phyloP scores from a whole-genome alignment of 1,140 invertebrate species.

The Idris sp. region DNA sequence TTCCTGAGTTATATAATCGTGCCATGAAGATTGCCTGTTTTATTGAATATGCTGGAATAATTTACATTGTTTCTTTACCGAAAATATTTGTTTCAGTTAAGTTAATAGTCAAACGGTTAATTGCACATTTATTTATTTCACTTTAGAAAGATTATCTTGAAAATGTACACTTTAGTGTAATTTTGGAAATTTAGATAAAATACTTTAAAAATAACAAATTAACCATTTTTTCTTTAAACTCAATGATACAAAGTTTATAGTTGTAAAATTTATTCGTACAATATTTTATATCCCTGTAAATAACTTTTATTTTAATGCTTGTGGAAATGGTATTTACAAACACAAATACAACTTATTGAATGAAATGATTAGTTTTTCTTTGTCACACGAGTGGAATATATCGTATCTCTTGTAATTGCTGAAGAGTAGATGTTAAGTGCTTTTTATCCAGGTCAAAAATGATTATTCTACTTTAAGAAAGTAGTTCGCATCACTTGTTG shows the following conservation, averaged over 20 bases:
- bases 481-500: too few species aligned
- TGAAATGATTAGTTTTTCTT: conserved; percentile 25
- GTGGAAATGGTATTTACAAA: too few species aligned
- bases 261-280: too few species aligned
- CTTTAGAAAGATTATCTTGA: not conserved
- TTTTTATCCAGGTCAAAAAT: not conserved
- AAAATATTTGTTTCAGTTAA: too few species aligned
- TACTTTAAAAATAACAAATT: too few species aligned
- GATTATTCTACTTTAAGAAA: not conserved
- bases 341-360: too few species aligned
- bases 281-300: too few species aligned
- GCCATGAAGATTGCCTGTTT: conserved; percentile 8
- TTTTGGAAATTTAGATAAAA: too few species aligned
- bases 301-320: too few species aligned
- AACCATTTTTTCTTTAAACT: too few species aligned
- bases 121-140: conserved; percentile 20
- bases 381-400: too few species aligned
- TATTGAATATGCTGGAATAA: conserved; percentile 18
- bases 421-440: not conserved
- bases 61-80: conserved; percentile 21
- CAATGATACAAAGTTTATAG: too few species aligned
- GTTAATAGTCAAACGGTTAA: conserved; percentile 9
- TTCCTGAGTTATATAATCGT: conserved; percentile 28
- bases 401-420: conserved; percentile 11
- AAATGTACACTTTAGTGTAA: not conserved